These are phyloP conservation scores for Zaprionus camerounensis DNA, from an alignment of 1,140 invertebrate genomes.

Conservation along the genomic window DNA sequence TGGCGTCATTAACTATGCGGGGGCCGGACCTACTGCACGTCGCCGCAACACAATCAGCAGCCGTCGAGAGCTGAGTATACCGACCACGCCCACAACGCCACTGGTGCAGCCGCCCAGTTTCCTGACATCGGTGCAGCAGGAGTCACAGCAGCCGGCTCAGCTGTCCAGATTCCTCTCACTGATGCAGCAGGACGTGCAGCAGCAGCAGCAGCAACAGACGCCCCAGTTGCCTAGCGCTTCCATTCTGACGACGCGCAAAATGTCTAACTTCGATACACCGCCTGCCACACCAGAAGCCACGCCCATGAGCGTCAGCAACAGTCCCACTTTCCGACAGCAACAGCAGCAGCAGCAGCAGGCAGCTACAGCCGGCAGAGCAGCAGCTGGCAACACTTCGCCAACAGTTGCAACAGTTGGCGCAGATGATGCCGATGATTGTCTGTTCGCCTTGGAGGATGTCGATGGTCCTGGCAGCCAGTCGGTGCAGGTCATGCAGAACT, in stretches of 20 bases:
- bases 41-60: slow-evolving; percentile 80
- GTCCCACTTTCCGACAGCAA: slow-evolving; percentile 81
- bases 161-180: slow-evolving; percentile 43
- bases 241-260: slow-evolving; percentile 59
- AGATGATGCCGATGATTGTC: slow-evolving; percentile 72
- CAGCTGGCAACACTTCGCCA: neutral
- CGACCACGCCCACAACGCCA: slow-evolving; percentile 70
- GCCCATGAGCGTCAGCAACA: slow-evolving; percentile 83
- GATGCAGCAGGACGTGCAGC: slow-evolving; percentile 50
- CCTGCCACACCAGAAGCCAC: slow-evolving; percentile 83
- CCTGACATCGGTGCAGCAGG: slow-evolving; percentile 48
- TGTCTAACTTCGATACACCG: slow-evolving; percentile 82
- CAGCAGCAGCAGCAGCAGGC: slow-evolving; percentile 24
- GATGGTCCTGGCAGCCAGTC: slow-evolving; percentile 34
- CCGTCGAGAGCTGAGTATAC: slow-evolving; percentile 61
- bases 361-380: neutral
- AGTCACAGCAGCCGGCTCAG: slow-evolving; percentile 44
- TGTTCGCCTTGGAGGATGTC: slow-evolving; percentile 81
- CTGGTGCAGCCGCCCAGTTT: slow-evolving; percentile 60
- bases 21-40: slow-evolving; percentile 28
- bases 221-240: slow-evolving; percentile 36
- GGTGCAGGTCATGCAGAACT: slow-evolving; percentile 24
- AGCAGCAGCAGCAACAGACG: slow-evolving; percentile 35
- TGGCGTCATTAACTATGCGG: slow-evolving; percentile 33
- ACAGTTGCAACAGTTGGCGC: neutral